A percentile compares a stretch with the other conserved stretches of the same genome.
Conservation (phyloP, 2,888 invertebrate species). For the Anoncus sp. region DNA sequence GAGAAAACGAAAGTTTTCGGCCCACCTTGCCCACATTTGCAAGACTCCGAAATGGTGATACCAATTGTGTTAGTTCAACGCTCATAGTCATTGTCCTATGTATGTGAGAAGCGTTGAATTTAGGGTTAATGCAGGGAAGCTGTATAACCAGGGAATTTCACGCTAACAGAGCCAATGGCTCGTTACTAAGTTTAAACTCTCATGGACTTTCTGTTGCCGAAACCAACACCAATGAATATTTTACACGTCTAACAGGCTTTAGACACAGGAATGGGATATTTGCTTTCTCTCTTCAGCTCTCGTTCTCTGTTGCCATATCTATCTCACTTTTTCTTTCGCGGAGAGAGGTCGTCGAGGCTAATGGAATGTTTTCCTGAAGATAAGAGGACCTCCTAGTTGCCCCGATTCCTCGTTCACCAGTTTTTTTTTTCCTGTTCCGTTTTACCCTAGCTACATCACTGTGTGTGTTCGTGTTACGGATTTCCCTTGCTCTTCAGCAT, state of each 20-base stretch:
- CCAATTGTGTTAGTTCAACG: slow-evolving; percentile 23
- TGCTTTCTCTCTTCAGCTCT: slow-evolving; percentile 14
- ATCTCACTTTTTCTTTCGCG: slow-evolving; percentile 36
- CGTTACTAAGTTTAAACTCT: neutral
- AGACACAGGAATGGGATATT: slow-evolving; percentile 7
- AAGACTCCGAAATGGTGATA: no score
- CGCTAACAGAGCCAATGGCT: slow-evolving; percentile 1
- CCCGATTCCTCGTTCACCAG: slow-evolving; percentile 18
- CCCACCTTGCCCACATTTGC: no score
- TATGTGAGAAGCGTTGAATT: neutral
- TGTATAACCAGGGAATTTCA: no score
- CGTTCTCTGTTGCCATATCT: neutral
- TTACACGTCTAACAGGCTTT: neutral
- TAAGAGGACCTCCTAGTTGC: slow-evolving; percentile 45
- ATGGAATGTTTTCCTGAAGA: slow-evolving; percentile 57
- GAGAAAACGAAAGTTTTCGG: slow-evolving; percentile 63
- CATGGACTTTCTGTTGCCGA: no score
- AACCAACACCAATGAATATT: neutral
- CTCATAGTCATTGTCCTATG: slow-evolving; percentile 19
- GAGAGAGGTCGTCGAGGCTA: slow-evolving; percentile 53
- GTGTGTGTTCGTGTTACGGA: neutral
- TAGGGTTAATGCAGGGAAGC: neutral
- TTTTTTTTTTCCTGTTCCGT: slow-evolving; percentile 11
- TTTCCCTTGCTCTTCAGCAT: neutral
- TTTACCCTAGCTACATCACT: slow-evolving; percentile 15